Base-by-base conservation (phyloP, 2,797 vertebrate species). In the Gadopsis bispinosus region DNA sequence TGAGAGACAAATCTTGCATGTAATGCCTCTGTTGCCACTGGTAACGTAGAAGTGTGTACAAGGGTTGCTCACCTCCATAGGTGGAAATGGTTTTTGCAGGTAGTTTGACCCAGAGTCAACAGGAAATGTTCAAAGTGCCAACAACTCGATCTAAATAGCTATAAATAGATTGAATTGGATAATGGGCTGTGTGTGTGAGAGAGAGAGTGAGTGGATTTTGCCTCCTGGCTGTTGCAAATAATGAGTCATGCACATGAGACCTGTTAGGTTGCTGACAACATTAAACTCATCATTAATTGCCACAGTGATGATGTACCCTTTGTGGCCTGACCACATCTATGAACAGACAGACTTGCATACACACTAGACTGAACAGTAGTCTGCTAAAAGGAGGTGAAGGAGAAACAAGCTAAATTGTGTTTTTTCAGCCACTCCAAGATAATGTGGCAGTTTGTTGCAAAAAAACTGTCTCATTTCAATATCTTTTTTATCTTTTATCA, bases 261-360 rank as follows among this genome's bases (percentile, higher is more conserved):
- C 92, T 92, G 88, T 84, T 87, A 83, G 87, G 86, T 90, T 83
- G 83, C 76, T 70, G 45, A 71, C 81, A 94, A 90, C 84, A 82
- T 85, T 93, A 91, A 91, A 91, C 89, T 88, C 79, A 33, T 81
- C 47, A 84, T 88, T 93, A 92, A 93, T 91, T 93, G 84, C 82
- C 88, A 87, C 86, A 93, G 86, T 91, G 84, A 89, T 83, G 83
- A 83, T 79, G 7, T 0, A 70, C 48, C 48, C 55, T 89, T 61
- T 73, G 83, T 86, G 84, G 20, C 54, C 63, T 16, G 31, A 81
- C 77, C 73, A 65, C 41, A 83, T 26, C 65, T 75, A 35, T 53
- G 56, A 79, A 77, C 67, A 66, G 48, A 61, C 20, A 68, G 45
- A 41, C 29, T 47, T 35, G 5, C 58, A 56, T 16, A 55, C 56